phyloP scores from a whole-genome alignment of 2,113 vertebrate species.

The Xenopus borealis region DNA sequence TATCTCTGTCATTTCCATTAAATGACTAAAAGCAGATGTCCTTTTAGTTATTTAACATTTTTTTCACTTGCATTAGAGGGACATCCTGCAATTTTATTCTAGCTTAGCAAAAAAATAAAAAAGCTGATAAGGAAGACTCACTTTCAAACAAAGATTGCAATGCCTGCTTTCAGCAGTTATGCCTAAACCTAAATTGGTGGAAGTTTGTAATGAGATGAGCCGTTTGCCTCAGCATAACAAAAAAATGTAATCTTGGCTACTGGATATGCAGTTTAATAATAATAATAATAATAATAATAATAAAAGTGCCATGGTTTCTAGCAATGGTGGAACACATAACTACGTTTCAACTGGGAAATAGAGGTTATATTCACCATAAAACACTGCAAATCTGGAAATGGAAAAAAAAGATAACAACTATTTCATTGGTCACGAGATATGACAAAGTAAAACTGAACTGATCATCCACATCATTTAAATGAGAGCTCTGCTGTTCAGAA shows the following conservation, averaged over 20 bases:
- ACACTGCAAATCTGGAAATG: background rate
- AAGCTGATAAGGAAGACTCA: background rate
- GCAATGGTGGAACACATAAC: background rate
- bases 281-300: too few relatives aligned
- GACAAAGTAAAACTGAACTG: background rate
- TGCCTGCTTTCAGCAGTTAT: background rate
- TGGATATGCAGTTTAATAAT: background rate
- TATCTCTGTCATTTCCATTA: background rate
- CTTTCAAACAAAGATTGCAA: background rate
- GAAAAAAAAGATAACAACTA: background rate
- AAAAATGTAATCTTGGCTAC: background rate
- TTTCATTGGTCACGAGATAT: background rate
- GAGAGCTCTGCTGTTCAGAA: background rate
- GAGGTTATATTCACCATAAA: background rate
- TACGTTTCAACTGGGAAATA: background rate
- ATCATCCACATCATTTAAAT: background rate
- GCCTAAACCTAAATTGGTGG: background rate
- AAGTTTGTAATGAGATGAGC: background rate
- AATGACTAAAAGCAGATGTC: slow-evolving; percentile 1
- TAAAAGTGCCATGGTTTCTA: background rate
- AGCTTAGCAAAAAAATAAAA: background rate
- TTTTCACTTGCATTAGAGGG: background rate
- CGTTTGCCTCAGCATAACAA: background rate
- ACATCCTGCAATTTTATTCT: background rate
- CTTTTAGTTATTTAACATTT: background rate